Percentiles rank a stretch among this genome's conserved stretches.
phyloP scores from a whole-genome alignment of 2,113 vertebrate species.

The Pteruthius melanotis region DNA sequence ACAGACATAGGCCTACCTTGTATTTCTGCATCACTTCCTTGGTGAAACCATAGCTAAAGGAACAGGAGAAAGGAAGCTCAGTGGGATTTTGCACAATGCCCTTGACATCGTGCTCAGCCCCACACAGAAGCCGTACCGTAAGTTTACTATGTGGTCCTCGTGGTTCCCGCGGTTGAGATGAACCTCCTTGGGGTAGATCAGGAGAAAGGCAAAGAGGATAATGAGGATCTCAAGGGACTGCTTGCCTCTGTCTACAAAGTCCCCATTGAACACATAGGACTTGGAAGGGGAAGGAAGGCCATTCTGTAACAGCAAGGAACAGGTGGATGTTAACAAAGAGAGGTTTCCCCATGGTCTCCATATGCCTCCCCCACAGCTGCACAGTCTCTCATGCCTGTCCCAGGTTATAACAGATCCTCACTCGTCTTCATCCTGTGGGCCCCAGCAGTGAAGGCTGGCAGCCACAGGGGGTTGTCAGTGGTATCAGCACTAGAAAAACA shows the following conservation, averaged over 20 bases:
- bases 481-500: not conserved
- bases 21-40: constrained; percentile 93
- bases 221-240: constrained; percentile 90
- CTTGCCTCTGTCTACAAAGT: constrained; percentile 92
- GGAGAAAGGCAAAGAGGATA: constrained; percentile 86
- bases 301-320: constrained; percentile 73
- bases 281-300: constrained; percentile 89
- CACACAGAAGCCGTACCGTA: constrained; percentile 73
- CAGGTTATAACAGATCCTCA: not conserved
- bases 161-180: constrained; percentile 93
- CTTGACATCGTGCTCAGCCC: fast-evolving
- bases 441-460: not conserved
- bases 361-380: not conserved
- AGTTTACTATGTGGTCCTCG: constrained; percentile 89
- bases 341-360: not conserved
- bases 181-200: constrained; percentile 89
- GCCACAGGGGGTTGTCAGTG: not conserved
- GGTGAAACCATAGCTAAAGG: constrained; percentile 87
- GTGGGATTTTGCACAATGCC: not conserved
- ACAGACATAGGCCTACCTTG: constrained; percentile 68
- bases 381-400: not conserved
- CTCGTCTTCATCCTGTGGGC: not conserved
- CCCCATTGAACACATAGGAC: constrained; percentile 89
- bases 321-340: not conserved
- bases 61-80: constrained; percentile 19